phyloP scores from a whole-genome alignment of 2,113 vertebrate species.

The Caretta caretta region DNA sequence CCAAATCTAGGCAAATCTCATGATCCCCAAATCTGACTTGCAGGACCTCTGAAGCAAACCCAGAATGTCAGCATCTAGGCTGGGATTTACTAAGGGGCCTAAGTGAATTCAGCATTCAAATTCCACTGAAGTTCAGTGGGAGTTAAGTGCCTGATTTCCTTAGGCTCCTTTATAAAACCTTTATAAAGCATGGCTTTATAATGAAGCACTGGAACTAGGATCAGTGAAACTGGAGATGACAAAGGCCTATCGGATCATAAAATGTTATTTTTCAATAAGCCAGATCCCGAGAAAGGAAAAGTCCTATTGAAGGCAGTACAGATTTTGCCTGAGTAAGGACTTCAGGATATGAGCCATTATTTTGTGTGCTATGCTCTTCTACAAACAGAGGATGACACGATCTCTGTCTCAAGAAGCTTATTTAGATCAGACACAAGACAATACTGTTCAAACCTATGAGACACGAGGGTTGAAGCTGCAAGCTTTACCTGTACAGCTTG shows the following conservation, averaged over 20 bases:
- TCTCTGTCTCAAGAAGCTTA: conserved; percentile 49
- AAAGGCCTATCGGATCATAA: conserved; percentile 33
- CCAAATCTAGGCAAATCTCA: neutral
- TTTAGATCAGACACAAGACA: neutral
- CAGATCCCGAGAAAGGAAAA: conserved; percentile 55
- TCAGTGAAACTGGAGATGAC: conserved; percentile 42
- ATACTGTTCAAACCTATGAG: neutral
- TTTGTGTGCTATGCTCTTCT: conserved; percentile 52
- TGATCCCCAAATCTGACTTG: neutral
- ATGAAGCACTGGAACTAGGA: neutral
- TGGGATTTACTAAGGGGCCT: neutral
- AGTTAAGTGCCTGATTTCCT: neutral
- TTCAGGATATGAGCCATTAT: conserved; percentile 30
- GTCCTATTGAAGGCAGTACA: conserved; percentile 61
- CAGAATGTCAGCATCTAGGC: neutral
- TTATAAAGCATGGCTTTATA: neutral
- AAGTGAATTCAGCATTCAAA: accelerated
- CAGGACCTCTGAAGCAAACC: neutral
- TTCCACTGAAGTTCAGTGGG: neutral
- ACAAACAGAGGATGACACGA: conserved; percentile 18
- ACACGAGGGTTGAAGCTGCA: neutral
- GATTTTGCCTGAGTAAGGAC: conserved; percentile 67
- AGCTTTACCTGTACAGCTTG: neutral
- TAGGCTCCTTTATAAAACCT: neutral
- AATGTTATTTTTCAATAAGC: conserved; percentile 59